Evolutionary conservation across 2,797 vertebrate genomes (phyloP).

Genomic region (Steatocranus sp.): DNA sequence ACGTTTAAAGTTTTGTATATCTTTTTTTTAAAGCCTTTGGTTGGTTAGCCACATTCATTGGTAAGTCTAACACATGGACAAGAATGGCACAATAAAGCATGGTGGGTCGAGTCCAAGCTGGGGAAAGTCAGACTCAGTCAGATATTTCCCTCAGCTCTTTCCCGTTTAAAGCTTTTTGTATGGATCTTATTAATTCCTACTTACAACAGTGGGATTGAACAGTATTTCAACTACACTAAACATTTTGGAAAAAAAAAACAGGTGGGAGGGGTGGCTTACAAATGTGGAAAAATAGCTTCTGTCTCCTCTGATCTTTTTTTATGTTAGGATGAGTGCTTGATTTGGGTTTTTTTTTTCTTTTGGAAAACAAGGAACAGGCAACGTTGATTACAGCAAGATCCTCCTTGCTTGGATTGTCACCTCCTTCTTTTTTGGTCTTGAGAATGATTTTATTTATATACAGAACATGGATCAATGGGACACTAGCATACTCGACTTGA

Average conservation of each 20-base stretch:
- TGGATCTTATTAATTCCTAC: slow-evolving; percentile 72
- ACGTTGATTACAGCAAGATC: slow-evolving; percentile 82
- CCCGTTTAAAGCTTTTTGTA: slow-evolving; percentile 72
- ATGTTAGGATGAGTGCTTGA: slow-evolving; percentile 54
- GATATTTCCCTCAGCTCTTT: slow-evolving; percentile 59
- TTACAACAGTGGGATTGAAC: slow-evolving; percentile 76
- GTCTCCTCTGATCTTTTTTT: slow-evolving; percentile 62
- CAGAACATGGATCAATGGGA: slow-evolving; percentile 65
- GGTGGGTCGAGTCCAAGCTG: slow-evolving; percentile 62
- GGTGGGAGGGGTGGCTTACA: slow-evolving; percentile 64
- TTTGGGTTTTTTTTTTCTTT: slow-evolving; percentile 55
- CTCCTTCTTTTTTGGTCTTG: slow-evolving; percentile 75
- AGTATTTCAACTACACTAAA: slow-evolving; percentile 74
- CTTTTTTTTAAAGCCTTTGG: slow-evolving; percentile 77
- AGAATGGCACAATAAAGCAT: slow-evolving; percentile 76
- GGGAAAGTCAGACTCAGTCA: slow-evolving; percentile 63
- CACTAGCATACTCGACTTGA: slow-evolving; percentile 60
- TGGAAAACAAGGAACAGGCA: slow-evolving; percentile 74
- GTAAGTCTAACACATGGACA: slow-evolving; percentile 76
- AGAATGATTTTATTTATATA: slow-evolving; percentile 71
- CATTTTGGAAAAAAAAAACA: slow-evolving; percentile 58
- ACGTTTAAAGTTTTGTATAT: slow-evolving; percentile 78
- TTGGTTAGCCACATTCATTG: slow-evolving; percentile 83
- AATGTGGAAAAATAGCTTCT: slow-evolving; percentile 78
- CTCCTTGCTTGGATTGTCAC: slow-evolving; percentile 82